A percentile compares a stretch with the other conserved stretches of the same genome.
These are phyloP conservation scores for Ceratotherium simum DNA, from an alignment of 2,113 vertebrate species.

Conservation along the genomic window DNA sequence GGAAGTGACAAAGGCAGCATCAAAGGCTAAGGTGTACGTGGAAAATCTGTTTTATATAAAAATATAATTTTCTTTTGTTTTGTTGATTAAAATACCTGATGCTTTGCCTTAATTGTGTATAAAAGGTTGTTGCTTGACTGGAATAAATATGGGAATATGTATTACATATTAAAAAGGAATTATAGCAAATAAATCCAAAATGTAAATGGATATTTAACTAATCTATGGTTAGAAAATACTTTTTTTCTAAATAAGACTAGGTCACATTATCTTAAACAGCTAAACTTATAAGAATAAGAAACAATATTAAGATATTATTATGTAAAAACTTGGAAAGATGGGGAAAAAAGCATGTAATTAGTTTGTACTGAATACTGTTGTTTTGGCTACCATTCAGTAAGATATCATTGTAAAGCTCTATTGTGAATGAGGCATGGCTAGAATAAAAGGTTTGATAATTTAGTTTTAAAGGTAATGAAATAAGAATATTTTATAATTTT, in stretches of 20 bases:
- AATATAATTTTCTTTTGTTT: constrained; percentile 5
- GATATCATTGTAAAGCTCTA: background rate
- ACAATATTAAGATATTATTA: background rate
- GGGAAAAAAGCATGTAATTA: background rate
- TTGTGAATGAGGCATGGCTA: background rate
- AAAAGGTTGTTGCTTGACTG: background rate
- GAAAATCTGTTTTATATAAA: background rate
- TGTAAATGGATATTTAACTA: background rate
- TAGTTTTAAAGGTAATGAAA: background rate
- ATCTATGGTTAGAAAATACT: background rate
- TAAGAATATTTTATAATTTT: background rate
- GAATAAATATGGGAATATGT: background rate
- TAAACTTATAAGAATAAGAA: background rate
- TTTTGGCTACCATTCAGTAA: background rate
- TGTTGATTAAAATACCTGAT: background rate
- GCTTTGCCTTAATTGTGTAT: background rate
- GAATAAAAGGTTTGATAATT: background rate
- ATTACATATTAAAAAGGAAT: constrained; percentile 5
- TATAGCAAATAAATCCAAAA: background rate
- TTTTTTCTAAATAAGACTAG: background rate
- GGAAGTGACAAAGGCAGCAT: background rate
- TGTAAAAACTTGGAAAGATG: background rate
- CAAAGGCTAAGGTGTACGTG: background rate
- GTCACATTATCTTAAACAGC: background rate
- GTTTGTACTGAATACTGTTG: background rate